phyloP scores from a whole-genome alignment of 2,797 vertebrate genomes.

The Neosalanx taihuensis region DNA sequence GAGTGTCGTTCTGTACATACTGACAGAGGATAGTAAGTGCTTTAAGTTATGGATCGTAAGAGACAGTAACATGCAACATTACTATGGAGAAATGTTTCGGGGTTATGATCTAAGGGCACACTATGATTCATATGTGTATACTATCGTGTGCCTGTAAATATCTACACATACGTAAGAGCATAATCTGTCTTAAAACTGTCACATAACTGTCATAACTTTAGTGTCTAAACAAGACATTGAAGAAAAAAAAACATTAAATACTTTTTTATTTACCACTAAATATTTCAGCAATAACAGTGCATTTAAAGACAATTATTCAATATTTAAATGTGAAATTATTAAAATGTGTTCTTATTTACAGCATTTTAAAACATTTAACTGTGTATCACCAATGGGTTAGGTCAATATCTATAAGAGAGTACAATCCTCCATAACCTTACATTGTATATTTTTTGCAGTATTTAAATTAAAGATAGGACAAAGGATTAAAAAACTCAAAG shows the following conservation, averaged over 20 bases:
- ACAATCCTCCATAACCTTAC: conserved; percentile 35
- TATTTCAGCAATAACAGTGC: conserved; percentile 90
- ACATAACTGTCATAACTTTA: conserved; percentile 81
- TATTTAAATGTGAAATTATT: conserved; percentile 77
- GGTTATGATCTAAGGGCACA: conserved; percentile 68
- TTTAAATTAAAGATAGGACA: conserved; percentile 30
- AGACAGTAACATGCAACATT: conserved; percentile 75
- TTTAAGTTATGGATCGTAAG: conserved; percentile 50
- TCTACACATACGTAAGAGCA: conserved; percentile 69
- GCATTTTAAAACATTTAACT: conserved; percentile 59
- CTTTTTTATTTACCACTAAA: conserved; percentile 87
- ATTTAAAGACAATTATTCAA: conserved; percentile 84
- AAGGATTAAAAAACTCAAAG: conserved; percentile 19
- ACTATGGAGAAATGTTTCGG: conserved; percentile 69
- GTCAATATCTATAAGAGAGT: conserved; percentile 31
- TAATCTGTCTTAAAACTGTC: conserved; percentile 62
- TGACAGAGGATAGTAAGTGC: conserved; percentile 57
- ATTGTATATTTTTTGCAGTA: conserved; percentile 38
- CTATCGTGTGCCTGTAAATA: conserved; percentile 39
- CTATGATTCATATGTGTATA: conserved; percentile 57
- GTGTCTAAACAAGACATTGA: conserved; percentile 86
- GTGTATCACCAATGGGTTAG: conserved; percentile 45
- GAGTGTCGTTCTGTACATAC: conserved; percentile 61
- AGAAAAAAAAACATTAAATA: conserved; percentile 82
- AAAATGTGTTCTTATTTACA: conserved; percentile 84